Evolutionary conservation across 1,140 invertebrate species (phyloP), one percentile per base, ranked within the genome.

Genomic region (Leptinotarsa texana): DNA sequence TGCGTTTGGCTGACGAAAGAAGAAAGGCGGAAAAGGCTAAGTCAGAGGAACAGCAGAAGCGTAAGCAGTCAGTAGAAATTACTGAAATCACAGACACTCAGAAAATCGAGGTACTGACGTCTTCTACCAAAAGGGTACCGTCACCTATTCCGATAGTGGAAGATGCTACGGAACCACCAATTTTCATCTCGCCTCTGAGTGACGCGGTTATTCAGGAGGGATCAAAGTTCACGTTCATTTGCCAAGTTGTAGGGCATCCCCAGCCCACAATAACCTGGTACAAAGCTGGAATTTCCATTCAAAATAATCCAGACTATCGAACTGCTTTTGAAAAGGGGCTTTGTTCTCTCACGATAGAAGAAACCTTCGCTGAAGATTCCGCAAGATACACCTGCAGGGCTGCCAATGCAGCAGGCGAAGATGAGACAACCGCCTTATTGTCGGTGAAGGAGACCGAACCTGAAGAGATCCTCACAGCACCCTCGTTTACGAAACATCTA

Each of bases 261-360:
- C 86, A 89, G 83, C 96, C 96, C n/a, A 91, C 90, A 78, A 90
- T 96, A 6, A 90, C 88, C 76, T 98, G 96, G 96, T 91, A 86
- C 66, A 90, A 89, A 81, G 88, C 90, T 79, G 88, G 88, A 6
- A 86, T 88, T 75, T 84, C 87, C 57, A 85, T 91, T 48, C 85
- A 87, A 79, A 86, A 87, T 27, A 86, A 88, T 77, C 88, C 88
- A 51, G 84, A 85, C 75, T 85, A 86, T 69, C 79, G 82, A 77
- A 89, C 90, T 15, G 89, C 88, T 13, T 94, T 93, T 78, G 90
- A 93, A 77, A 92, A 94, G 78, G 89, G 92, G 74, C 87, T 94
- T 13, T 93, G 93, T 66, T 92, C 93, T 48, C 86, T 94, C 33
- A 89, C 87, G 0, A 91, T 96, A 74, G 88, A 88, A 79, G 89